Base-by-base conservation (phyloP, 2,113 vertebrate genomes). In the Calidris pugnax region DNA sequence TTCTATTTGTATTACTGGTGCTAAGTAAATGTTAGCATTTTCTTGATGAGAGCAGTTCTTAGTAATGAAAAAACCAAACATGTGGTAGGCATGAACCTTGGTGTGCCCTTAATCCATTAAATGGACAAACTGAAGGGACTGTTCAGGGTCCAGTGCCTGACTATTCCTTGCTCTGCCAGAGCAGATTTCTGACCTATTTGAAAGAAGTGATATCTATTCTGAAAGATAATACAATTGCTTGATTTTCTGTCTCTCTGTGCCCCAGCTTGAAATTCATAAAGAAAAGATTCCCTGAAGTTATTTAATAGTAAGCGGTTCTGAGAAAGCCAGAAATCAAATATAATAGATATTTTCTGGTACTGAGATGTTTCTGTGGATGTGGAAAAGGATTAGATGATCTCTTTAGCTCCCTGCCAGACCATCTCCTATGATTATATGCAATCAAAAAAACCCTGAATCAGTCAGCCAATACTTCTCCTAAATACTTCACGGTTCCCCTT, bases 241-340 rank as follows among this genome's bases (percentile, higher is more conserved):
- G 62, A 45, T 93, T 87, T 93, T 93, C 75, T 84, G 20, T 92
- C 18, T 93, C 37, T 77, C 37, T 91, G 28, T 48, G 33, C 23
- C 35, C 37, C 56, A 89, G 75, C 67, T 88, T 88, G 87, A 96
- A 96, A 94, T 94, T 87, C 79, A 84, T 75, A 91, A 92, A 83
- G 67, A 73, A 91, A 91, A 86, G 45, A 80, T 86, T 93, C 63
- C 60, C 71, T 83, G 55, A 93, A 94, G 81, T 93, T 96, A 87
- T 93, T 94, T 91, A 94, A 80, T 86, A 74, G 37, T 30, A 63
- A 80, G 39, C 32, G 14, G 41, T 74, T 83, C 90, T 86, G 79
- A 90, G 76, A 93, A 95, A 84, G 82, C 30, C 0, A 0, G 90
- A 94, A 96, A 93, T 95, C 72, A 71, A 85, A 94, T 80, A 85